Evolutionary conservation across 1,140 invertebrate species (phyloP).

Genomic region (Lepidurus packardi): DNA sequence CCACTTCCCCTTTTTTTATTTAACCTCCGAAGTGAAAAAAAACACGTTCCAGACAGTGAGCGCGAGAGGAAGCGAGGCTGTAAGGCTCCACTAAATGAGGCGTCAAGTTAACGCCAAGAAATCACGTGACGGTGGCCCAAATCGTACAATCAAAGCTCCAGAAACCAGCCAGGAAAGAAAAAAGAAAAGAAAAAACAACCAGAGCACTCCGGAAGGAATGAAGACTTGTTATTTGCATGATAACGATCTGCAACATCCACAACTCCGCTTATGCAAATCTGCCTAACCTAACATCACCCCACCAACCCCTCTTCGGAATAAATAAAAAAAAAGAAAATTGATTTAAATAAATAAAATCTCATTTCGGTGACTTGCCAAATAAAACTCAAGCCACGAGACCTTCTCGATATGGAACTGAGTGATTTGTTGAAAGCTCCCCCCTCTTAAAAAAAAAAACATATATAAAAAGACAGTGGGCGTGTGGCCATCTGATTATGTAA

Average conservation of each 20-base stretch:
- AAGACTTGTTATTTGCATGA: too few species aligned
- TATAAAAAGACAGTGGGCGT: neutral
- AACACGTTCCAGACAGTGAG: too few species aligned
- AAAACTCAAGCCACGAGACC: neutral
- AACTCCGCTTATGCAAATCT: too few species aligned
- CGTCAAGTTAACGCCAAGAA: slow-evolving; percentile 16
- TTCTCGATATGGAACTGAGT: slow-evolving; percentile 14
- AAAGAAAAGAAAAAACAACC: neutral
- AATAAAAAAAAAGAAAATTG: too few species aligned
- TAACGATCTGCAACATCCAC: too few species aligned
- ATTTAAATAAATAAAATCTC: too few species aligned
- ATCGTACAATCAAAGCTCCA: neutral
- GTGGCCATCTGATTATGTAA: slow-evolving; percentile 15
- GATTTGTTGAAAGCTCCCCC: slow-evolving; percentile 8
- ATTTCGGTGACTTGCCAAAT: too few species aligned
- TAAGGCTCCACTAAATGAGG: neutral
- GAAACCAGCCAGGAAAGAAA: neutral
- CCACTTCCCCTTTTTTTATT: too few species aligned
- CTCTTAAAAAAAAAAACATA: neutral
- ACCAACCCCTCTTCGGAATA: too few species aligned
- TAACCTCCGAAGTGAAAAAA: too few species aligned
- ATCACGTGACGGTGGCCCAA: neutral
- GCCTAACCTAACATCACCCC: too few species aligned
- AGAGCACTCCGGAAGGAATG: neutral
- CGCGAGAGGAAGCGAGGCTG: neutral